Evolutionary conservation across 1,140 invertebrate species (phyloP), one percentile per base, ranked within the genome.

Genomic region (Hylyphantes graminicola): DNA sequence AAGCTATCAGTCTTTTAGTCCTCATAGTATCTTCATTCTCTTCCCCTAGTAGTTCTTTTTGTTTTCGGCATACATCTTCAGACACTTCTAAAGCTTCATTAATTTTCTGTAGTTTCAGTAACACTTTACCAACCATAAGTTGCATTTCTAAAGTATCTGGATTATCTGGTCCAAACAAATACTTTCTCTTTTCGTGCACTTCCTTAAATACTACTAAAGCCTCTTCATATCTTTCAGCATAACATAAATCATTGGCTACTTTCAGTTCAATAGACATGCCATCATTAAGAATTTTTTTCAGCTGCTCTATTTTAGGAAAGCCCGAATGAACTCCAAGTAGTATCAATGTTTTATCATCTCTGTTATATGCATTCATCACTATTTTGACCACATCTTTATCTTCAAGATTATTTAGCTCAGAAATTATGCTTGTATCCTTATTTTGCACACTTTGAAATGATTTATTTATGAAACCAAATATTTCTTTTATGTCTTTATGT

Each of bases 11-110:
- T 82, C 68, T 74, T 73, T 61, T 35, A 19, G 87, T 87, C 51
- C 75, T 57, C 64, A 89, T 79, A 85, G 85, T 87, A 53, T 87
- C 65, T 67, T 75, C 55, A 85, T 88, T 17, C 21, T 88, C 85
- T 19, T 55, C 17, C 19, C 87, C 87, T 7, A 88, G 17, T 9
- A 84, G 64, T 57, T 79, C 59, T 72, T 86, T 65, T 50, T 85
- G 84, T 77, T 86, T 87, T 13, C 74, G 57, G 19, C 15, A 85
- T 9, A 88, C 84, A 68, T 65, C 55, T 72, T 87, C 15, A 65
- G 80, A 87, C 12, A 86, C 51, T 57, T 84, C 17, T 17, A 87
- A 67, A 51, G 87, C 87, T 81, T 88, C 85, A 19, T 87, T 68
- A 13, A 85, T 68, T 2, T 85, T 84, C 48, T 50, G 6, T 13